Conservation (phyloP, 2,888 invertebrate species). For the Trichopria drosophilae region DNA sequence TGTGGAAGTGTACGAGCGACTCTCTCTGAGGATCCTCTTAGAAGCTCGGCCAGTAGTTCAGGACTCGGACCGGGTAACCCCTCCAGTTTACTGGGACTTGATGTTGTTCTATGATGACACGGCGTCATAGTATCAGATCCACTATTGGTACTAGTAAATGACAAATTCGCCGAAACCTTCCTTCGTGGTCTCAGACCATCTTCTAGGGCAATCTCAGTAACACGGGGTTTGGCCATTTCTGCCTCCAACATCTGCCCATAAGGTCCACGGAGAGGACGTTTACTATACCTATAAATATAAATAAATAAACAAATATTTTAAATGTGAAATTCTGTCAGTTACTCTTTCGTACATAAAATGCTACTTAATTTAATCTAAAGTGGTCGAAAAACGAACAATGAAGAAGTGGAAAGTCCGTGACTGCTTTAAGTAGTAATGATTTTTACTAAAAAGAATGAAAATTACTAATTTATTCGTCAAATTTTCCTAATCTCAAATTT, state of each 20-base stretch:
- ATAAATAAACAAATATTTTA: slow-evolving; percentile 50
- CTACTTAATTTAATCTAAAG: too few relatives aligned
- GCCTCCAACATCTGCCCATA: slow-evolving; percentile 81
- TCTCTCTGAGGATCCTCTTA: slow-evolving; percentile 79
- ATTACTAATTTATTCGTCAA: too few relatives aligned
- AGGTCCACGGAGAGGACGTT: slow-evolving; percentile 74
- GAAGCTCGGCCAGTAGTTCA: slow-evolving; percentile 75
- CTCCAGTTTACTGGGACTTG: slow-evolving; percentile 77
- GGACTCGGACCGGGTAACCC: slow-evolving; percentile 65
- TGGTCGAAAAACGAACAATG: too few relatives aligned
- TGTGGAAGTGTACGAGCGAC: slow-evolving; percentile 60
- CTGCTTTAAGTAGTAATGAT: too few relatives aligned
- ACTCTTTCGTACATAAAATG: too few relatives aligned
- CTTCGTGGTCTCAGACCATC: slow-evolving; percentile 60
- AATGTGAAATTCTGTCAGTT: slow-evolving; percentile 65
- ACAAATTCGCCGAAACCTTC: slow-evolving; percentile 66
- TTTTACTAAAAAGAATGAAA: too few relatives aligned
- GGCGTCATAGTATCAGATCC: slow-evolving; percentile 54
- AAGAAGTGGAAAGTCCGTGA: too few relatives aligned
- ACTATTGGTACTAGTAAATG: slow-evolving; percentile 51
- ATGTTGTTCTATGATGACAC: slow-evolving; percentile 77
- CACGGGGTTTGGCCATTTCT: slow-evolving; percentile 75
- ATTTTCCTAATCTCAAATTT: too few relatives aligned
- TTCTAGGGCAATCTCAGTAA: slow-evolving; percentile 50
- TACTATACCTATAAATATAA: slow-evolving; percentile 66